Base-by-base conservation (phyloP, 2,888 invertebrate genomes). In the Volucella bombylans region DNA sequence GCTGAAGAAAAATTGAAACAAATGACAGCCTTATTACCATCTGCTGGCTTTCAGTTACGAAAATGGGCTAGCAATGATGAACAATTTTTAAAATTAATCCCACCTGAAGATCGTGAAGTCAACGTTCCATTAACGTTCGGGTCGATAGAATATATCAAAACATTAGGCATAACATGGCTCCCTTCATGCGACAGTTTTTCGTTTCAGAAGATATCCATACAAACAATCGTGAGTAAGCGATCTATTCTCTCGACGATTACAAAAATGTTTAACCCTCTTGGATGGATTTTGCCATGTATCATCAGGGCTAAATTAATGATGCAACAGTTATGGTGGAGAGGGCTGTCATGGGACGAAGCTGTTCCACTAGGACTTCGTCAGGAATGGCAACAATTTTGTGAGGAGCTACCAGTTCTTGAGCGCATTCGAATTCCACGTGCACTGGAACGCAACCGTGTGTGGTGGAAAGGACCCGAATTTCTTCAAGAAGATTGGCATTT, bases 181-280 rank as follows among this genome's bases (percentile, higher is more conserved):
- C n/a, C 68, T 10, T n/a, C 47, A n/a, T 11, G 23, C 23, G 57
- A 69, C 12, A n/a, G 11, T 8, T 38, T 69, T 18, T 69, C 69
- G 8, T 69, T 54, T 18, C 57, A 57, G 38, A 57, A 57, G 39
- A 43, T 57, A 14, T 12, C 18, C 41, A 39, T 4, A 23, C 41
- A 69, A 1, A 15, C 23, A 4, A 45, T 52, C 39, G 15, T 49
- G n/a, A 54, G 64, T 3, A 64, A 78, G 41, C 31, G 78, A 8
- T 50, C 41, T n/a, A 57, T 78, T 15, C 43, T 64, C 4, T 65
- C 59, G 10, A n/a, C 61, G 2, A 50, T 77, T 31, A 61, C 77
- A 31, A 71, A n/a, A 38, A 49, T 71, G 6, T 79, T 62, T 49
- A 65, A 79, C 57, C 78, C 71, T 31, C 52, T 79, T 43, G 71